A percentile compares a stretch with the other conserved stretches of the same genome.
Conservation (phyloP, 2,888 invertebrate species). For the Drosophila lutescens region DNA sequence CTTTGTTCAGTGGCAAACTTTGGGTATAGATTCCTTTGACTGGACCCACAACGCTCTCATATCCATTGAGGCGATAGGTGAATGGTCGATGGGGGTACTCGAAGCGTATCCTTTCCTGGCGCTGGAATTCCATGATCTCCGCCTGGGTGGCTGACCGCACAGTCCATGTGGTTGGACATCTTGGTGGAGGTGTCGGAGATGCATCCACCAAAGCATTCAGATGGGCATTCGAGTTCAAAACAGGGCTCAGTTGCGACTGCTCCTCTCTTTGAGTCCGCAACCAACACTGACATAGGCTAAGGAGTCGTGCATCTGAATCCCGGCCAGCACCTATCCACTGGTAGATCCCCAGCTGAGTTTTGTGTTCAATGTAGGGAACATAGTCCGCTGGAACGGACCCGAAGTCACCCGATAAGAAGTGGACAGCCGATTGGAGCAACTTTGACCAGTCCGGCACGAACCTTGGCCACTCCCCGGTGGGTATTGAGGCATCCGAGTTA, state of each 20-base stretch:
- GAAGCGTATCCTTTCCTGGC: constrained; percentile 93
- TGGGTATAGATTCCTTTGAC: constrained; percentile 91
- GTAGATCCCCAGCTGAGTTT: constrained; percentile 87
- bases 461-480: constrained; percentile 86
- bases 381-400: constrained; percentile 93
- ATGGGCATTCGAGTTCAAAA: constrained; percentile 7
- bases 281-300: constrained; percentile 92
- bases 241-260: constrained; percentile 10
- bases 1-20: constrained; percentile 86
- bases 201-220: constrained; percentile 34
- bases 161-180: constrained; percentile 92
- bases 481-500: constrained; percentile 21
- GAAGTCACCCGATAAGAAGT: constrained; percentile 93
- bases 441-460: constrained; percentile 88
- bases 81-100: constrained; percentile 96
- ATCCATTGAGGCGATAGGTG: constrained; percentile 94
- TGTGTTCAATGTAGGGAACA: constrained; percentile 94
- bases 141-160: constrained; percentile 91
- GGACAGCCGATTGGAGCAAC: constrained; percentile 90
- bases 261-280: constrained; percentile 86
- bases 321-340: constrained; percentile 97
- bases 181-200: constrained; percentile 85
- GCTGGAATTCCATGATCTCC: constrained; percentile 91
- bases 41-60: constrained; percentile 92
- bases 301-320: constrained; percentile 92